A percentile compares a stretch with the other conserved stretches of the same genome.
Conservation (phyloP, 2,113 vertebrate species). For the Casuarius casuarius region DNA sequence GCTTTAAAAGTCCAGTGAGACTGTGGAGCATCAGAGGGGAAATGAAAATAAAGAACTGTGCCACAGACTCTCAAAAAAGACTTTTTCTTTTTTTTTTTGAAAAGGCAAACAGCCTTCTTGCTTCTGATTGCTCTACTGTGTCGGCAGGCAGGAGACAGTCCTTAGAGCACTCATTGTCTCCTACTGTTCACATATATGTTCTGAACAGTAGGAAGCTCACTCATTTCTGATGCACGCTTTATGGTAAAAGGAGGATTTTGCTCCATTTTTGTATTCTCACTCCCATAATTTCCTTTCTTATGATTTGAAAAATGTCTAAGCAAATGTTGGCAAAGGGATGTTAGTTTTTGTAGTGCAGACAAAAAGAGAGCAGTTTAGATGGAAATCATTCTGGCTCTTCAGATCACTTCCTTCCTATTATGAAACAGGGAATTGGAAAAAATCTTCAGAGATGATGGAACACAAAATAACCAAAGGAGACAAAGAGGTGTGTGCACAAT, state of each 20-base stretch:
- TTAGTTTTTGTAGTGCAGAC: conserved; percentile 40
- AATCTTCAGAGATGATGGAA: neutral
- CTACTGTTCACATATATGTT: conserved; percentile 48
- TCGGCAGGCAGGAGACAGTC: conserved; percentile 28
- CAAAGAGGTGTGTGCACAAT: neutral
- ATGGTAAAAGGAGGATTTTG: conserved; percentile 46
- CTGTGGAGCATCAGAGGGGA: conserved; percentile 24
- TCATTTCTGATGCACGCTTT: conserved; percentile 39
- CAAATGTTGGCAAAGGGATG: conserved; percentile 49
- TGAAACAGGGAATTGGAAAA: conserved; percentile 1
- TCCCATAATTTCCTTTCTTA: conserved; percentile 47
- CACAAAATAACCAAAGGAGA: conserved; percentile 31
- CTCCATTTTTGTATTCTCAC: conserved; percentile 60
- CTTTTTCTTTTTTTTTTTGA: neutral
- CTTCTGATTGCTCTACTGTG: conserved; percentile 59
- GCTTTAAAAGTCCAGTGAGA: conserved; percentile 13
- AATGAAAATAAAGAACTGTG: conserved; percentile 28
- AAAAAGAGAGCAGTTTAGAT: conserved; percentile 46
- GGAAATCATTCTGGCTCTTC: conserved; percentile 42
- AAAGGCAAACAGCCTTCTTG: conserved; percentile 35
- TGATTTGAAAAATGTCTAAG: conserved; percentile 62
- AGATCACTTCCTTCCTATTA: conserved; percentile 46
- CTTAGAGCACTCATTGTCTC: conserved; percentile 53
- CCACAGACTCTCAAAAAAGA: conserved; percentile 22
- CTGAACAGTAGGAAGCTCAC: conserved; percentile 56